A percentile compares a stretch with the other conserved stretches of the same genome.
These are phyloP conservation scores for Sebastes wilsoni DNA, from an alignment of 2,797 vertebrate species.

Conservation along the genomic window DNA sequence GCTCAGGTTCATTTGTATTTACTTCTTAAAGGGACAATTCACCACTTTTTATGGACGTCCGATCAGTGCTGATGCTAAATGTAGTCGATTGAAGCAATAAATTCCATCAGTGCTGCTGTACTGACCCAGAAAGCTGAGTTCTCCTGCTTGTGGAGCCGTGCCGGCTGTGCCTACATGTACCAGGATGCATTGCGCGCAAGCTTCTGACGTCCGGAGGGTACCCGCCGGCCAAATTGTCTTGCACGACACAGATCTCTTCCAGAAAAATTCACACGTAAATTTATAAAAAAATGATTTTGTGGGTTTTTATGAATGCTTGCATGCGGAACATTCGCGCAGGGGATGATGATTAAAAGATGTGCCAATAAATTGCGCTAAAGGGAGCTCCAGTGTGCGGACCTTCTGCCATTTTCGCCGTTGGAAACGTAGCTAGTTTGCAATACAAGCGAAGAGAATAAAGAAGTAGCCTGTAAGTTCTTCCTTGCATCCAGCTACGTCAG, in stretches of 20 bases:
- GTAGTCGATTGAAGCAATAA: not conserved
- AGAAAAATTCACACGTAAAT: too few relatives aligned
- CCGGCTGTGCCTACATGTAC: not conserved
- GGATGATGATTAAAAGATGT: too few relatives aligned
- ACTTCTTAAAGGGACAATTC: not conserved
- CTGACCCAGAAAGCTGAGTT: not conserved
- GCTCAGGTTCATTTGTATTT: slow-evolving; percentile 38
- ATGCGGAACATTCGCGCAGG: too few relatives aligned
- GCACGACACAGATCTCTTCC: too few relatives aligned
- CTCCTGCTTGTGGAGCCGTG: not conserved
- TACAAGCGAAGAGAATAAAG: not conserved
- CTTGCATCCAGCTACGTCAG: accelerated
- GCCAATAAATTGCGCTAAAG: too few relatives aligned
- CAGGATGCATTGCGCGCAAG: not conserved
- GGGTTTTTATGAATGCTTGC: too few relatives aligned
- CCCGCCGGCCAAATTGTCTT: not conserved
- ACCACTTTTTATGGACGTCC: not conserved
- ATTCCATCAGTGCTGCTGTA: not conserved
- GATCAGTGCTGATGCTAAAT: not conserved
- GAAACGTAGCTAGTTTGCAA: too few relatives aligned
- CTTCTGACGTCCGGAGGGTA: too few relatives aligned
- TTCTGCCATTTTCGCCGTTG: too few relatives aligned
- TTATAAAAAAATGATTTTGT: too few relatives aligned
- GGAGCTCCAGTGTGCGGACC: too few relatives aligned
- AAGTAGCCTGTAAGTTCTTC: not conserved